A percentile compares a stretch with the other conserved stretches of the same genome.
Conservation (phyloP, 2,113 vertebrate species). For the Pachypanchax playfairii region DNA sequence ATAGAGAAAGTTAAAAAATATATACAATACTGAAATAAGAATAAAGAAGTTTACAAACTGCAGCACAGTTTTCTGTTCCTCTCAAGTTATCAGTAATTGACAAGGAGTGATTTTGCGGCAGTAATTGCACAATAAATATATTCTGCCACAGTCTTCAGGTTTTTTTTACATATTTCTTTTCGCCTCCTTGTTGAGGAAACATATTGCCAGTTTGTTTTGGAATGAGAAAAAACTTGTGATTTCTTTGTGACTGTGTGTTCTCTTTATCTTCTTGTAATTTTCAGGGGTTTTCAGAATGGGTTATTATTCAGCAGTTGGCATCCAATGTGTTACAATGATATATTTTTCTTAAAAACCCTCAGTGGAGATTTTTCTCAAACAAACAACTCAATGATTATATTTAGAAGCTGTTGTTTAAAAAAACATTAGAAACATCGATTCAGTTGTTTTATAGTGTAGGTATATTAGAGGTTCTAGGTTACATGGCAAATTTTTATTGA, state of each 20-base stretch:
- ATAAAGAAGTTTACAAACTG: conserved; percentile 2
- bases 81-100: conserved; percentile 16
- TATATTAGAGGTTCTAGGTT: conserved; percentile 10
- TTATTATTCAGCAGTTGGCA: conserved; percentile 12
- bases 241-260: conserved; percentile 16
- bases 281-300: conserved; percentile 25
- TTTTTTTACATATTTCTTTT: conserved; percentile 36
- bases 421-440: conserved; percentile 6
- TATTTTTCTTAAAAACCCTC: background rate
- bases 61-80: conserved; percentile 20
- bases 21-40: background rate
- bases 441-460: conserved; percentile 20
- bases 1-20: conserved; percentile 18
- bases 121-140: conserved; percentile 41
- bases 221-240: conserved; percentile 22
- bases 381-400: conserved; percentile 13
- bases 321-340: conserved; percentile 21
- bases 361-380: background rate
- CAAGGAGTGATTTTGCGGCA: conserved; percentile 31
- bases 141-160: conserved; percentile 27
- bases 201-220: conserved; percentile 37
- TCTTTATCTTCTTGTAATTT: conserved; percentile 28
- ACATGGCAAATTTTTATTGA: conserved; percentile 26
- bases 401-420: background rate
- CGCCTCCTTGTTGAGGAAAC: conserved; percentile 32